Conservation (phyloP, 2,113 vertebrate genomes). For the Gorilla gorilla region DNA sequence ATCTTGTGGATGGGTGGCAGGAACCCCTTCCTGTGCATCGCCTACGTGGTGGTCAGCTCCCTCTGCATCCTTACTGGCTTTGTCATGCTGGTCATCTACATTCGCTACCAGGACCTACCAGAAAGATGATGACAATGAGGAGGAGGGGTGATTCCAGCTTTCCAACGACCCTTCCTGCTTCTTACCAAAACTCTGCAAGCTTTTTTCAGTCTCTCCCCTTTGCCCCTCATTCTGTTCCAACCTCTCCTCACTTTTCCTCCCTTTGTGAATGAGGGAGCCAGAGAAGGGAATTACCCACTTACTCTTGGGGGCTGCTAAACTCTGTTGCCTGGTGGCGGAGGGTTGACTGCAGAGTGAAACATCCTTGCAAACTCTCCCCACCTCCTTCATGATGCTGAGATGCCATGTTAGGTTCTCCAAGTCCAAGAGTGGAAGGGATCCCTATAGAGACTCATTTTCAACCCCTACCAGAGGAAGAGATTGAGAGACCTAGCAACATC, state of each 20-base stretch:
- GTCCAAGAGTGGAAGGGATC: not conserved
- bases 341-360: not conserved
- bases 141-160: constrained; percentile 12
- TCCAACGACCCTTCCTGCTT: not conserved
- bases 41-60: constrained; percentile 90
- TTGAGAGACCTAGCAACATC: not conserved
- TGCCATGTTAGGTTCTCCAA: not conserved
- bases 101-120: constrained; percentile 86
- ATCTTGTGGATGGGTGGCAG: constrained; percentile 96
- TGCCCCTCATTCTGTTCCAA: not conserved
- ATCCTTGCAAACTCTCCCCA: not conserved
- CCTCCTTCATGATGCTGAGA: not conserved
- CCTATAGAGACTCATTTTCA: not conserved
- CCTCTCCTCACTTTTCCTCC: not conserved
- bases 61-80: constrained; percentile 88
- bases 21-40: constrained; percentile 93
- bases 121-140: constrained; percentile 60
- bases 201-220: not conserved
- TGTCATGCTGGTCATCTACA: constrained; percentile 90
- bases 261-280: not conserved
- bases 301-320: too few relatives aligned
- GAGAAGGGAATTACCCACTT: not conserved
- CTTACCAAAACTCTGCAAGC: not conserved
- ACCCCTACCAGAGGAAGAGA: too few relatives aligned
- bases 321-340: not conserved